Evolutionary conservation across 2,797 vertebrate species (phyloP).

Genomic region (Mormyrops attenuatus): DNA sequence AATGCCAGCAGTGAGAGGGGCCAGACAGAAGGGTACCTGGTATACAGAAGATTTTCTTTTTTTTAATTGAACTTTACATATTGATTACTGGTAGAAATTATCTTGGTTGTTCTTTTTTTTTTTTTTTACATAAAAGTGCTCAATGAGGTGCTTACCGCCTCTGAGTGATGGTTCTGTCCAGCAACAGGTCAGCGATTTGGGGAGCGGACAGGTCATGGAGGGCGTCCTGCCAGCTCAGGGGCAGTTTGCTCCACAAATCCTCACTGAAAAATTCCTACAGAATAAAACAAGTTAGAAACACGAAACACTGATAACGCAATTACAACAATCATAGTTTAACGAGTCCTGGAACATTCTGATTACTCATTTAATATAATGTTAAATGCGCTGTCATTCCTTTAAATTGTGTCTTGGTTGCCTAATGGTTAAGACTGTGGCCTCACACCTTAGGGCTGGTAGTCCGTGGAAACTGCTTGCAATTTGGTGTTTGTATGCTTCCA

Average conservation of each 20-base stretch:
- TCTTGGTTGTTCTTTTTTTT: not conserved
- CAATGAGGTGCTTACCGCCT: constrained; percentile 47
- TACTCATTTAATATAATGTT: not conserved
- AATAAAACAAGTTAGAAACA: not conserved
- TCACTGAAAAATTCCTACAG: constrained; percentile 84
- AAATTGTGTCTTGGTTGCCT: not conserved
- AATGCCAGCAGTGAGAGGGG: constrained; percentile 84
- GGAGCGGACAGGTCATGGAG: constrained; percentile 62
- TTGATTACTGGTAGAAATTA: not conserved
- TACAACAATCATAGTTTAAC: not conserved
- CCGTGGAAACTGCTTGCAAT: not conserved
- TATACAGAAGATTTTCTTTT: not conserved
- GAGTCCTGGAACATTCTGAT: not conserved
- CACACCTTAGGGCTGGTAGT: not conserved
- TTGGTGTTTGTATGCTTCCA: not conserved
- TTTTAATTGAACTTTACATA: not conserved
- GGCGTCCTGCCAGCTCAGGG: constrained; percentile 66
- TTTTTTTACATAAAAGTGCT: not conserved
- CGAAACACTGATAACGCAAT: not conserved
- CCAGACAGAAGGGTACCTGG: constrained; percentile 75
- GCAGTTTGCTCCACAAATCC: constrained; percentile 72
- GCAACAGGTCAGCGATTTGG: constrained; percentile 69
- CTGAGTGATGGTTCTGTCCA: constrained; percentile 51
- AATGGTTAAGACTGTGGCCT: not conserved
- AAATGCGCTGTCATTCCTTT: not conserved